Base-by-base conservation (phyloP, 2,797 vertebrate genomes). In the Microhierax caerulescens region DNA sequence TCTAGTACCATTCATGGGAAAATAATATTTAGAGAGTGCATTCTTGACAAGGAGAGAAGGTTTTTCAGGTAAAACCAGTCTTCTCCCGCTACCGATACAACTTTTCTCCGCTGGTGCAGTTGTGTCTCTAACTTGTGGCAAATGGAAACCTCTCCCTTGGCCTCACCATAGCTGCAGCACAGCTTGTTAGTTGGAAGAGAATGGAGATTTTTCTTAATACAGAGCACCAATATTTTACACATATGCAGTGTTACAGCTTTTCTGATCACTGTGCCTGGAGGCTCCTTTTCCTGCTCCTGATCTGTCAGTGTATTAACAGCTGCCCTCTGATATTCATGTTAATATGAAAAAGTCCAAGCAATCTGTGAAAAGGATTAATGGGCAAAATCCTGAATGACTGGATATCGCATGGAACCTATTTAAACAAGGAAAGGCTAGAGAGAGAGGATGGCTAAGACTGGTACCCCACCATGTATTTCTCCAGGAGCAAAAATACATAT, bases 1-100 rank as follows among this genome's bases (percentile, higher is more conserved):
- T 81, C 57, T 75, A 34, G 41, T 75, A 32, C 4, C 0, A 68
- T 39, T 90, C 37, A 54, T 23, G 91, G 76, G 85, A 91, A 94
- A 93, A 73, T 5, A 91, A 27, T 95, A 36, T 86, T 95, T 94
- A 43, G 65, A 85, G 57, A 91, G 64, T 34, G 20, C 69, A 63
- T 93, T 95, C 85, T 91, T 94, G 85, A 83, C 45, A 51, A 65
- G 64, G 78, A 89, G 86, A 64, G 56, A 59, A 76, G 57, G 87
- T 80, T 97, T 96, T 96, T 96, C 93, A 78, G 76, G 93, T 95
- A 91, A 93, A 94, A 92, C 88, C 69, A 91, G 86, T 95, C 92
- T 86, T 65, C 50, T 78, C 18, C 41, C 65, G 6, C 63, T 82
- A 17, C 24, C 0, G 5, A 18, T 69, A 63, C 0, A 4, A 20